Evolutionary conservation across 2,888 invertebrate genomes (phyloP).

Genomic region (Chymomyza caudatula): DNA sequence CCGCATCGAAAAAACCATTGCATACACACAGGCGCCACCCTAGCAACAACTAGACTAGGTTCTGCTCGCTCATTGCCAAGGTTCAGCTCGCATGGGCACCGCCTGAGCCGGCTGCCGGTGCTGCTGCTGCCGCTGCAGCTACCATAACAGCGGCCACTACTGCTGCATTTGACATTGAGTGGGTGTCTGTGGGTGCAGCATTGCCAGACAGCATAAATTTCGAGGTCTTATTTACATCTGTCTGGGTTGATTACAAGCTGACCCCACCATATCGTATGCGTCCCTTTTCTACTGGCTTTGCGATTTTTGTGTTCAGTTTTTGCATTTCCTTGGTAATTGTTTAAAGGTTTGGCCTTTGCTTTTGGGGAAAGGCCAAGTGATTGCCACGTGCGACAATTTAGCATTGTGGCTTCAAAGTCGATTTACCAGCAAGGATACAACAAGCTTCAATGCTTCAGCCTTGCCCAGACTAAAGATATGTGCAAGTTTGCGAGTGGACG

Average conservation of each 20-base stretch:
- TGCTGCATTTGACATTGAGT: conserved; percentile 58
- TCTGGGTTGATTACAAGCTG: conserved; percentile 9
- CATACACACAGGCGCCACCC: conserved; percentile 26
- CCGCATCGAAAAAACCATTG: conserved; percentile 44
- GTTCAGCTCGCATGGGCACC: conserved; percentile 26
- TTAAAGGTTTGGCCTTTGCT: conserved; percentile 3
- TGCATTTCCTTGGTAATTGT: conserved; percentile 28
- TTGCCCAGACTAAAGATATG: conserved; percentile 22
- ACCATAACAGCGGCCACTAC: conserved; percentile 28
- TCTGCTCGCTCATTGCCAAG: conserved; percentile 38
- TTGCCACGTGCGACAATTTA: background rate
- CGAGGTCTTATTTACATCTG: conserved; percentile 39
- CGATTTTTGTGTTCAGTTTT: conserved; percentile 1
- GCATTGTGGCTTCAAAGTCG: background rate
- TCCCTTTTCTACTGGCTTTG: conserved; percentile 15
- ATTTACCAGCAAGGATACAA: conserved; percentile 1
- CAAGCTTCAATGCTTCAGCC: background rate
- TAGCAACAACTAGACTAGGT: conserved; percentile 25
- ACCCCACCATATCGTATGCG: conserved; percentile 20
- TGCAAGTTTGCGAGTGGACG: conserved; percentile 13
- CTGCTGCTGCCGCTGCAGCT: conserved; percentile 12
- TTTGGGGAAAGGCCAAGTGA: conserved; percentile 11
- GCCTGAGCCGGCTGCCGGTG: conserved; percentile 20
- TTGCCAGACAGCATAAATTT: conserved; percentile 41
- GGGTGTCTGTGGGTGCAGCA: conserved; percentile 9